phyloP scores from a whole-genome alignment of 2,113 vertebrate species.

The Maylandia zebra region DNA sequence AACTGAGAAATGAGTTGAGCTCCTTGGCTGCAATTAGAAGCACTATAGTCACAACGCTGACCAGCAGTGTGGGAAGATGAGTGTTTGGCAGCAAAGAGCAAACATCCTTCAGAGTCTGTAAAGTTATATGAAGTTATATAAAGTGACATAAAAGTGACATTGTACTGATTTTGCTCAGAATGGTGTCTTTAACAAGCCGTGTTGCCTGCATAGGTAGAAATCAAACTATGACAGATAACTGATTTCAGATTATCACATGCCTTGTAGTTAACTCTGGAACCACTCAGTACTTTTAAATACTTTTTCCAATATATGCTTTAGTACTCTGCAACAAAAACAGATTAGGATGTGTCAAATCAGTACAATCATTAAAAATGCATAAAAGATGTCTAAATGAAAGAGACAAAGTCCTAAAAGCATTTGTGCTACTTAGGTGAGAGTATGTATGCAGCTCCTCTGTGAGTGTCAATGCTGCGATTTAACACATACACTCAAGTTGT shows the following conservation, averaged over 20 bases:
- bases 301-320: background rate
- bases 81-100: constrained; percentile 74
- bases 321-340: background rate
- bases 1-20: constrained; percentile 74
- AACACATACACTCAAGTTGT: background rate
- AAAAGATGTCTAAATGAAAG: background rate
- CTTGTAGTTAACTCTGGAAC: background rate
- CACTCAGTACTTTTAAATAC: background rate
- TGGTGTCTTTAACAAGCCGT: background rate
- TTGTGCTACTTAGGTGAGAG: background rate
- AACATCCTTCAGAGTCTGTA: constrained; percentile 81
- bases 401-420: background rate
- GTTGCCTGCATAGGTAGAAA: background rate
- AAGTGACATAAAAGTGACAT: background rate
- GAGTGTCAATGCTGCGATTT: background rate
- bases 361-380: background rate
- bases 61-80: constrained; percentile 77
- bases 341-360: background rate
- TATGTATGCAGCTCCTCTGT: background rate
- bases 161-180: background rate
- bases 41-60: constrained; percentile 75
- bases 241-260: background rate
- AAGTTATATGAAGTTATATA: background rate
- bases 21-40: constrained; percentile 80
- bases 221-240: background rate